Conservation (phyloP, 1,140 invertebrate genomes). For the Octopus sinensis region DNA sequence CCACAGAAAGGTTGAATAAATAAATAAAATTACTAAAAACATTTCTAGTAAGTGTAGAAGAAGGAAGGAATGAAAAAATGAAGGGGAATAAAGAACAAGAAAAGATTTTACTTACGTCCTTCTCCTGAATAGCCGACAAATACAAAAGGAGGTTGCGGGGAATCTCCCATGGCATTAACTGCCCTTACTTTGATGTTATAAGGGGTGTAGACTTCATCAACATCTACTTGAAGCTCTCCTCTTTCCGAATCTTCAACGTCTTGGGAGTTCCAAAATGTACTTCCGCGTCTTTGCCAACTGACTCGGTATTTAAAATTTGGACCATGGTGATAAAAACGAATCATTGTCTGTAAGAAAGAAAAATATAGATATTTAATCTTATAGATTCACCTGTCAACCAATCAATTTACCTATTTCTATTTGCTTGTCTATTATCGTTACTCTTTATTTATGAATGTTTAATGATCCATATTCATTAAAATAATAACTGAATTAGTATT, state of each 20-base stretch:
- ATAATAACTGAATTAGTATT: no score
- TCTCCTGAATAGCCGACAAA: constrained; percentile 92
- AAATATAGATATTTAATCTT: background rate
- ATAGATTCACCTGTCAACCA: no score
- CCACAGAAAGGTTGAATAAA: no score
- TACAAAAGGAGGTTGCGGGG: constrained; percentile 71
- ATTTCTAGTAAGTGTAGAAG: no score
- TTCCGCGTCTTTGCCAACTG: constrained; percentile 62
- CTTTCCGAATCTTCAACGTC: constrained; percentile 61
- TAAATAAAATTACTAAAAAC: no score
- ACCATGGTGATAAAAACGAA: constrained; percentile 93
- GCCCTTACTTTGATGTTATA: constrained; percentile 92
- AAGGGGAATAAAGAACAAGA: no score
- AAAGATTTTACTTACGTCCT: constrained; percentile 60
- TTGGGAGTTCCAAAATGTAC: constrained; percentile 41
- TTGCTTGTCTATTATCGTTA: no score
- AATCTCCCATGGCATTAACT: constrained; percentile 84
- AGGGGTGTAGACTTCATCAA: constrained; percentile 78
- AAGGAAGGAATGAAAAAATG: no score
- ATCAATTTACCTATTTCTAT: no score
- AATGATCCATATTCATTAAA: no score
- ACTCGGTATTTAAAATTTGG: constrained; percentile 90
- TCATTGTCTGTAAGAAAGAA: constrained; percentile 73
- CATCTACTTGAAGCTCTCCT: constrained; percentile 38
- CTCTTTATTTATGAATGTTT: no score